These are phyloP conservation scores for Hydra vulgaris DNA, from an alignment of 30 jellyfish, hydroid and myxozoan genomes.

Conservation along the genomic window DNA sequence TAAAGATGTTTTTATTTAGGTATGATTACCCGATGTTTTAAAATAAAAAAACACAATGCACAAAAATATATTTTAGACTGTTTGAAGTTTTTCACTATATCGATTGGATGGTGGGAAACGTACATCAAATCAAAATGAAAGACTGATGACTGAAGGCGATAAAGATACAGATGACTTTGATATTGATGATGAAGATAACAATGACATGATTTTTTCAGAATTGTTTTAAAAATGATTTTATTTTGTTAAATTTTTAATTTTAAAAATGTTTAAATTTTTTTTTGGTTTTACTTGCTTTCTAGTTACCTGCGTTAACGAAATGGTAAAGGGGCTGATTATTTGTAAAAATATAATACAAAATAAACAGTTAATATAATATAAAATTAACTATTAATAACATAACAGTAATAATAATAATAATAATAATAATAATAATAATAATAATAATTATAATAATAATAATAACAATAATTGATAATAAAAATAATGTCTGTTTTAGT, in stretches of 20 bases:
- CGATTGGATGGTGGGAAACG: background rate
- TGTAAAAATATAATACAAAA: background rate
- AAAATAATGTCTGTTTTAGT: no score
- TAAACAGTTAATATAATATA: no score
- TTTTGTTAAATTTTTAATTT: background rate
- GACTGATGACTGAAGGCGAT: background rate
- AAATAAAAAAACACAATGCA: background rate
- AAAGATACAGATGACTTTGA: background rate
- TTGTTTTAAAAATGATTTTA: background rate
- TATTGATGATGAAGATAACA: background rate
- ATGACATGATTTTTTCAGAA: background rate
- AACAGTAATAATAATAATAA: no score
- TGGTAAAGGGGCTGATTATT: background rate
- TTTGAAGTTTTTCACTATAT: background rate
- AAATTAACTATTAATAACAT: no score
- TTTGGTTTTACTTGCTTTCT: background rate
- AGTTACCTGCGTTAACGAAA: background rate
- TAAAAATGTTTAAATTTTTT: background rate
- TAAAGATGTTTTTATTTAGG: background rate
- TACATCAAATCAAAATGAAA: background rate
- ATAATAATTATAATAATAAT: no score
- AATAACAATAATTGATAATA: no score
- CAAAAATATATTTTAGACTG: background rate
- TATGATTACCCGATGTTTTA: background rate
- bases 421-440: no score